Conservation (phyloP, 2,797 vertebrate genomes). For the Anomalospiza imberbis region DNA sequence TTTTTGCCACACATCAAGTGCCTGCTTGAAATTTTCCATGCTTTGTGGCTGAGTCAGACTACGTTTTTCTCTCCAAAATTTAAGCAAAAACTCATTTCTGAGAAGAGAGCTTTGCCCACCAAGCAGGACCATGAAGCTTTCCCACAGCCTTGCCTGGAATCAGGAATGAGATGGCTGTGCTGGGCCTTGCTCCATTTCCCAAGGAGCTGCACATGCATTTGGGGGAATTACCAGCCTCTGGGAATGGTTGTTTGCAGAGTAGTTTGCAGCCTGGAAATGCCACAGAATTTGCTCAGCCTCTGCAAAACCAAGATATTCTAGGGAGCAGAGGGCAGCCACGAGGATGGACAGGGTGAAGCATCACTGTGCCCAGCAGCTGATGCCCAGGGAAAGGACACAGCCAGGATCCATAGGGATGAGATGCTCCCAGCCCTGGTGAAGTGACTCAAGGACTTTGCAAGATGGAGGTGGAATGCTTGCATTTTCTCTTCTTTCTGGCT, state of each 20-base stretch:
- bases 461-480: background rate
- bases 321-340: background rate
- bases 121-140: background rate
- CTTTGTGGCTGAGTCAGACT: background rate
- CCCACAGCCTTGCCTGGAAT: background rate
- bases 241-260: background rate
- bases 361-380: background rate
- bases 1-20: background rate
- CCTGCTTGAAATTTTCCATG: background rate
- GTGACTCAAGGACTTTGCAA: background rate
- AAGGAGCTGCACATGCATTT: background rate
- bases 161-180: background rate
- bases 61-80: background rate
- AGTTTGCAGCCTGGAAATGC: background rate
- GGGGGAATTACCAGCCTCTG: background rate
- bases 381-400: background rate
- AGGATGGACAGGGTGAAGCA: rapidly evolving
- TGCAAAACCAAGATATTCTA: background rate
- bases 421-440: background rate
- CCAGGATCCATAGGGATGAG: rapidly evolving
- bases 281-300: background rate
- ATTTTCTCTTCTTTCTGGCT: background rate
- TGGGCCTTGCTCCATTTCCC: background rate
- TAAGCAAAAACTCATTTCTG: background rate
- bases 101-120: background rate